Evolutionary conservation across 2,888 invertebrate genomes (phyloP), one percentile per base, ranked within the genome.

Genomic region (Eustalomyia histrio): DNA sequence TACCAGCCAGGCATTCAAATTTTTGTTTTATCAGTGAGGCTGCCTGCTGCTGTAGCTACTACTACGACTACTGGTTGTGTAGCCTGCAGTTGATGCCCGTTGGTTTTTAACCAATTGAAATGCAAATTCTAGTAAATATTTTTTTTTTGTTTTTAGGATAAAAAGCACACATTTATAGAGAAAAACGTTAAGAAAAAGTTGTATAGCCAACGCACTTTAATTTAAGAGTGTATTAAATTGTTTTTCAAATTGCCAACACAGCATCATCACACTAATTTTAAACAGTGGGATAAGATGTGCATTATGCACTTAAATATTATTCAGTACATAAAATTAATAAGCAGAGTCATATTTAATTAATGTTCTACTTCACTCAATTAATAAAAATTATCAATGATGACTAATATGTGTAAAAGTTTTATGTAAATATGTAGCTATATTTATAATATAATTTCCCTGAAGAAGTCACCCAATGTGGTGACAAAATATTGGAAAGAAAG

Each of bases 31-130:
- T 24, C 55, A 57, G n/a, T n/a, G 33, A 29, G n/a, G 57, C 57
- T n/a, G 29, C 29, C 29, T 58, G 29, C 29, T 47, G 17, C 47
- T 69, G n/a, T 2, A 39, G 33, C 16, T 52, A 43, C 18, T 16
- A 16, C 6, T 69, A 18, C 21, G 29, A 43, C 60, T 35, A 21
- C 43, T 16, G 21, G 17, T 39, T 29, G 14, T 71, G 47, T 53
- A 18, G 71, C 71, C 53, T 52, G 53, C 61, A 61, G 53, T 71
- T 61, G 60, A 71, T 61, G 71, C 58, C 60, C 52, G 71, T 71
- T 71, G 69, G 69, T 52, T 71, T 58, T 61, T 18, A 60, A 71
- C 60, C 71, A 71, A 71, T 71, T 71, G 71, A 71, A 71, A 71
- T 71, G 71, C 71, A 71, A 71, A 71, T 71, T 71, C 52, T 52